These are phyloP conservation scores for Coregonus clupeaformis DNA, from an alignment of 2,113 vertebrate species.

Conservation along the genomic window DNA sequence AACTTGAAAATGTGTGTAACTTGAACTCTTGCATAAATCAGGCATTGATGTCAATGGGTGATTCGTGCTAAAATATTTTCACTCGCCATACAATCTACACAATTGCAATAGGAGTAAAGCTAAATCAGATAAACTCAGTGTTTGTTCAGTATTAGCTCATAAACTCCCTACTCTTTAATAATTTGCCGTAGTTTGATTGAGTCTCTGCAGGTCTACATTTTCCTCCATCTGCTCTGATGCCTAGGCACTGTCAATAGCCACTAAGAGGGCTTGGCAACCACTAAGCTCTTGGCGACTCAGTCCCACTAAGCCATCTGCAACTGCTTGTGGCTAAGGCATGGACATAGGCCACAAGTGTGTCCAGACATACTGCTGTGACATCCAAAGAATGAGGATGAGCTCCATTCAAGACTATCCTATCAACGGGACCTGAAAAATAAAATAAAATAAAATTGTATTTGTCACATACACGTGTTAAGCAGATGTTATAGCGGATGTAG, in stretches of 20 bases:
- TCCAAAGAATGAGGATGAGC: constrained; percentile 41
- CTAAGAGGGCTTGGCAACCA: constrained; percentile 61
- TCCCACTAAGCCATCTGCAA: constrained; percentile 60
- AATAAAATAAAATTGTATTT: too few species aligned
- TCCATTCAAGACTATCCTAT: too few species aligned
- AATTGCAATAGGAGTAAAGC: too few species aligned
- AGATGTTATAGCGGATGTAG: too few species aligned
- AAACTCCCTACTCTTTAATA: constrained; percentile 17
- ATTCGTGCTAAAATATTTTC: too few species aligned
- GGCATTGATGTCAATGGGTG: too few species aligned
- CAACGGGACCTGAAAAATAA: too few species aligned
- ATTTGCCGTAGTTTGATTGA: constrained; percentile 29
- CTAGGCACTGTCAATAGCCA: constrained; percentile 51
- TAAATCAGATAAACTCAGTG: too few species aligned
- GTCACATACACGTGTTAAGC: too few species aligned
- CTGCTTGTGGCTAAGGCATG: constrained; percentile 46
- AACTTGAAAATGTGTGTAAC: too few species aligned
- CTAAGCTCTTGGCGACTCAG: constrained; percentile 49
- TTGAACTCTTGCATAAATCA: too few species aligned
- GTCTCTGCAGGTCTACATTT: constrained; percentile 33
- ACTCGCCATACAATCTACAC: too few species aligned
- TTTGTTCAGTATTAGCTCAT: not conserved
- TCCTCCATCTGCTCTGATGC: constrained; percentile 47
- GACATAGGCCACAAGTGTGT: constrained; percentile 55
- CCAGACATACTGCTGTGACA: constrained; percentile 29